Evolutionary conservation across 2,113 vertebrate genomes (phyloP), one percentile per base, ranked within the genome.

Genomic region (Oncorhynchus mykiss): DNA sequence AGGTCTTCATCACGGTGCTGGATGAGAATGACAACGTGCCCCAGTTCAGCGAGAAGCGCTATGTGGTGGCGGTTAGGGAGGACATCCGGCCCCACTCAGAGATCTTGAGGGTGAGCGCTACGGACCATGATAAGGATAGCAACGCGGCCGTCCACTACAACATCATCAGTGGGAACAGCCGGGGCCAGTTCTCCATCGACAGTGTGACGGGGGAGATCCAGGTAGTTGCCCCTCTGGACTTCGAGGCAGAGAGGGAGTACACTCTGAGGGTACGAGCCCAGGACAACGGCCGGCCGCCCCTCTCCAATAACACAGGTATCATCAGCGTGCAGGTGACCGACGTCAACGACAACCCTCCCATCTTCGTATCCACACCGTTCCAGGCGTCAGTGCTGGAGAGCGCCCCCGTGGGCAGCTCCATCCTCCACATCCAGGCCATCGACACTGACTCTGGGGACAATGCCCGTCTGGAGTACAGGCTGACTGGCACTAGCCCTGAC

Each of bases 301-400:
- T 99, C 14, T 99, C 98, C 45, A 99, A 99, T 88, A 99, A 97
- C 84, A 98, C 97, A 0, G 98, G 98, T 74, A 95, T 99, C 88
- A 95, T 94, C 0, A 99, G 96, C 73, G 95, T 99, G 11, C 97
- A 99, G 86, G 95, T 99, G 64, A 96, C 96, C 12, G 98, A 99
- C 74, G 95, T 99, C 76, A 99, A 99, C 0, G 98, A 99, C 86
- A 97, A 99, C 25, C 93, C 96, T 0, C 98, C 98, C 3, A 98
- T 99, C 74, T 99, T 99, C 89, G 97, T 99, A 65, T 99, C 97
- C 74, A 99, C 98, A 0, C 97, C 97, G 1, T 99, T 99, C 84
- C 97, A 99, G 85, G 95, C 96, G 1, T 96, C 97, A 0, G 97
- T 99, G 29, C 91, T 99, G 45, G 98, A 99, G 87, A 99, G 98